Base-by-base conservation (phyloP, 2,797 vertebrate species). In the Borostomias antarcticus region DNA sequence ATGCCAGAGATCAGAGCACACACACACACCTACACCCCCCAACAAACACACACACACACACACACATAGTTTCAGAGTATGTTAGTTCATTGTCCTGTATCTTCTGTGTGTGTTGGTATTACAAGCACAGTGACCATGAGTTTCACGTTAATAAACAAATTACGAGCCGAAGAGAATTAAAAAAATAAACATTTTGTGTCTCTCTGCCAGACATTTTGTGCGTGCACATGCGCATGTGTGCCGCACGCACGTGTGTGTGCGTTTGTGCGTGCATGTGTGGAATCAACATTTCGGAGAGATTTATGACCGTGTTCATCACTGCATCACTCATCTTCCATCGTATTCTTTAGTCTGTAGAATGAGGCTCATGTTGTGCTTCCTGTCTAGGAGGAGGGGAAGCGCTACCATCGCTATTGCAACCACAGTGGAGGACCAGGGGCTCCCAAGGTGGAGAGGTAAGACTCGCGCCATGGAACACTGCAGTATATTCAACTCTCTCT, bases 341-440 rank as follows among this genome's bases (percentile, higher is more conserved):
- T 33, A 25, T 9, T 58, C 54, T 23, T 33, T 8, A 17, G 17
- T 23, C 32, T 35, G 30, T 19, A 33, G 30, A 9, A 45, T 8
- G 19, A 2, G 17, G 15, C 29, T 8, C 8, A 6, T 58, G 15
- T 19, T 5, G 15, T 37, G 52, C 26, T 54, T 15, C 25, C 17
- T 53, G 2, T 65, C 52, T 77, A 93, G 91, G 91, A 92, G 21
- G 89, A 92, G 76, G 86, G 86, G 63, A 91, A 82, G 76, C 66
- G 86, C 58, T 89, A 62, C 76, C 89, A 87, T 72, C 85, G 81
- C 60, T 83, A 84, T 75, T 87, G 90, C 82, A 90, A 82, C 75
- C 89, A 85, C 78, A 80, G 86, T 0, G 81, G 81, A 70, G 89
- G 80, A 13, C 81, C 81, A 28, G 78, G 69, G 10, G 54, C 66